A percentile compares a stretch with the other conserved stretches of the same genome.
These are phyloP conservation scores for Drosophila lutescens DNA, from an alignment of 2,888 invertebrate genomes.

Conservation along the genomic window DNA sequence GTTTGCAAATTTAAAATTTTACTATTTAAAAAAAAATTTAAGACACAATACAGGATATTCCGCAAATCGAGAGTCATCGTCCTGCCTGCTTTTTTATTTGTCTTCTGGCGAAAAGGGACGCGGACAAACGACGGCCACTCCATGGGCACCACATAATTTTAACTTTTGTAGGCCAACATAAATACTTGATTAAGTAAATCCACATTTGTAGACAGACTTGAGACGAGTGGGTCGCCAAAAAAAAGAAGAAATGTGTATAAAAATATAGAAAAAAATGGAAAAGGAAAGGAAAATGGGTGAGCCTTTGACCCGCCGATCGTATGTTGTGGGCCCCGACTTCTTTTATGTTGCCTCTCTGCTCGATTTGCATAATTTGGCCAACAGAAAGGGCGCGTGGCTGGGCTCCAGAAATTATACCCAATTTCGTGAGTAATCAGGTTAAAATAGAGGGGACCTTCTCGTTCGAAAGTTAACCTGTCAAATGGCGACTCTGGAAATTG, in stretches of 20 bases:
- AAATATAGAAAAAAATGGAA: background rate
- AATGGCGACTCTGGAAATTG: constrained; percentile 10
- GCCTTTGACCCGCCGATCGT: constrained; percentile 33
- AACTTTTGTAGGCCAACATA: constrained; percentile 62
- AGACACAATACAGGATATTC: constrained; percentile 1
- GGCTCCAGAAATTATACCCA: constrained; percentile 35
- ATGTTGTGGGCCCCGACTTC: constrained; percentile 16
- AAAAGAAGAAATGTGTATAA: too few relatives aligned
- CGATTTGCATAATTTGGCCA: constrained; percentile 57
- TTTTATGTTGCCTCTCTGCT: constrained; percentile 29
- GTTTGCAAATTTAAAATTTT: too few relatives aligned
- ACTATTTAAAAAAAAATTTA: background rate
- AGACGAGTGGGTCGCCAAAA: constrained; percentile 29
- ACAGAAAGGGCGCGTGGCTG: constrained; percentile 20
- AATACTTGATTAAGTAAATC: constrained; percentile 68
- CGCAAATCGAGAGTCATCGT: background rate
- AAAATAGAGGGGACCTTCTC: background rate
- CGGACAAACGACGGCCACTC: constrained; percentile 20
- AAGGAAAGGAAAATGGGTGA: background rate
- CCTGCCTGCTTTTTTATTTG: constrained; percentile 36
- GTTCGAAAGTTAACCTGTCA: constrained; percentile 42
- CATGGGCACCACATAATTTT: constrained; percentile 51
- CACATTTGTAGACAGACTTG: constrained; percentile 58
- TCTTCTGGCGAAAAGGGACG: constrained; percentile 25
- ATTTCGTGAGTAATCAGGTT: constrained; percentile 39